Percentiles rank a stretch among this genome's conserved stretches.
Conservation (phyloP, 2,797 vertebrate species). For the Hafferia zeledoni region DNA sequence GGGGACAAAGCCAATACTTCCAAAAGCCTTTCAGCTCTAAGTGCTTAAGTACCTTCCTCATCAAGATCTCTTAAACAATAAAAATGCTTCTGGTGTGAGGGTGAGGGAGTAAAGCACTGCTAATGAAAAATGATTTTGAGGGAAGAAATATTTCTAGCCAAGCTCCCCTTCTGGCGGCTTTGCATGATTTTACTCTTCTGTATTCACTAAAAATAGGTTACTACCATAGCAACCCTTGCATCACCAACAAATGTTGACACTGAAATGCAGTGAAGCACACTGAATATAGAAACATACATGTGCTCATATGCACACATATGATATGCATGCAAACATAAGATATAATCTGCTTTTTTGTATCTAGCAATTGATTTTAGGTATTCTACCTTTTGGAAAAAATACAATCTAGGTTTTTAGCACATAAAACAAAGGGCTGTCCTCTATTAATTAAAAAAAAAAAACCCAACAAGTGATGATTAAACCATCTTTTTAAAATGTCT, state of each 20-base stretch:
- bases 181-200: slow-evolving; percentile 41
- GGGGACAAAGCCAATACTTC: neutral
- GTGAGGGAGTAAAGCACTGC: neutral
- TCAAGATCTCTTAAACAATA: neutral
- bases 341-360: neutral
- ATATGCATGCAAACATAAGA: neutral
- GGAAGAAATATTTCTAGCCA: neutral
- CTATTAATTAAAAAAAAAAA: neutral
- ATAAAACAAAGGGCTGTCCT: neutral
- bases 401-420: neutral
- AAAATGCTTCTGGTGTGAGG: neutral
- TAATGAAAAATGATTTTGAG: slow-evolving; percentile 5
- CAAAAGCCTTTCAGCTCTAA: neutral
- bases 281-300: neutral
- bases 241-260: slow-evolving; percentile 57
- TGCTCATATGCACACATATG: neutral
- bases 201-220: slow-evolving; percentile 71
- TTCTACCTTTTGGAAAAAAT: neutral
- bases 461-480: neutral
- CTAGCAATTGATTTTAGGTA: neutral
- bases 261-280: neutral
- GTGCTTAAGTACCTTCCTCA: neutral
- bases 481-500: neutral
- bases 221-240: slow-evolving; percentile 69
- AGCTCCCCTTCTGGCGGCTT: slow-evolving; percentile 34